Evolutionary conservation across 2,797 vertebrate genomes (phyloP), one percentile per base, ranked within the genome.

Genomic region (Distichodus sexfasciatus): DNA sequence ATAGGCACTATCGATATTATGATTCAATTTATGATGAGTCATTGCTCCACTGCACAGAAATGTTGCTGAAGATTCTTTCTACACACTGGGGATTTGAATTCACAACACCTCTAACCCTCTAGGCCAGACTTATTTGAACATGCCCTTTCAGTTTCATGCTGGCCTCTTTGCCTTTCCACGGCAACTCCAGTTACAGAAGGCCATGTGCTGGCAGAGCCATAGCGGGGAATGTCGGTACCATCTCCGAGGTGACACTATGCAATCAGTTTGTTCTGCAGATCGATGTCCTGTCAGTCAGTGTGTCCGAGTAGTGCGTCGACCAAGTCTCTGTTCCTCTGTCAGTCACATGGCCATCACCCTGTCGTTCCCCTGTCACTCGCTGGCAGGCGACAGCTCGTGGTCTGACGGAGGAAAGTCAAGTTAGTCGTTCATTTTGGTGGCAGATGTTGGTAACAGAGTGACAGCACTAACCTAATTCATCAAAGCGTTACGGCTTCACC

Each of bases 391-490:
- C 72, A 75, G 70, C 66, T 70, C 66, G 69, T 36, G 66, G 57
- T 72, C 55, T 29, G 36, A 51, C 15, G 43, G 54, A 63, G 26
- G 48, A 75, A 61, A 78, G 65, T 72, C 57, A 68, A 68, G 50
- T 50, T 33, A 57, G 12, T 72, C 23, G 17, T 69, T 61, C 36
- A 33, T 66, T 68, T 62, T 71, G 48, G 44, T 71, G 43, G 58
- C 75, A 80, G 72, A 71, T 77, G 72, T 46, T 77, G 66, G 50
- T 46, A 21, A 53, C 66, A 73, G 60, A 60, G 61, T 60, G 40
- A 67, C 67, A 69, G 33, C 12, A 57, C 29, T 66, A 64, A 59
- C 63, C 50, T 75, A 75, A 75, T 79, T 61, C 59, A 64, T 65
- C 47, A 60, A 61, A 71, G 60, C 36, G 43, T 58, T 46, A 59